Evolutionary conservation across 2,888 invertebrate species (phyloP).

Genomic region (Mylabris sibirica): DNA sequence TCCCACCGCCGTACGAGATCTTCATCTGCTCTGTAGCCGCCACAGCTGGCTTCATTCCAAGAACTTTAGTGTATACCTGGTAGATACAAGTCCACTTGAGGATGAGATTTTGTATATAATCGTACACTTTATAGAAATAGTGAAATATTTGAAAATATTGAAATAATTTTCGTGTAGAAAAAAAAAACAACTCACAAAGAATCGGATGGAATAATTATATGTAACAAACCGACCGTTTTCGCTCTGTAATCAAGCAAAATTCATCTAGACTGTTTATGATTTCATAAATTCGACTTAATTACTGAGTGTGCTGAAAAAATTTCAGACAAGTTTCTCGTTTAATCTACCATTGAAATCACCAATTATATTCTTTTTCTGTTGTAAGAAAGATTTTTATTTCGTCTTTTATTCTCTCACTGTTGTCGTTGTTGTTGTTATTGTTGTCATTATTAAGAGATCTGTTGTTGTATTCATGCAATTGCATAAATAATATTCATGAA

Average conservation of each 20-base stretch:
- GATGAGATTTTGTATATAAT: slow-evolving; percentile 18
- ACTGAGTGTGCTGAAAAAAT: slow-evolving; percentile 8
- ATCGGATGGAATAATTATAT: neutral
- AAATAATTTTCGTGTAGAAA: neutral
- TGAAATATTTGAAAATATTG: slow-evolving; percentile 20
- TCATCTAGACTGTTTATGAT: slow-evolving; percentile 28
- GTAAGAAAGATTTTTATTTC: neutral
- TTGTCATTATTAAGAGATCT: neutral
- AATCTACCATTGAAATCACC: slow-evolving; percentile 24
- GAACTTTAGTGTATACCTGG: slow-evolving; percentile 40
- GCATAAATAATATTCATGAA: slow-evolving; percentile 6
- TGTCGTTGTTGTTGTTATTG: neutral
- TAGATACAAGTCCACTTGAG: slow-evolving; percentile 26
- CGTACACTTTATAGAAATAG: neutral
- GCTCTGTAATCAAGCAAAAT: slow-evolving; percentile 4
- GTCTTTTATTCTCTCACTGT: neutral
- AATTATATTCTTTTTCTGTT: neutral
- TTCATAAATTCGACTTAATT: slow-evolving; percentile 32
- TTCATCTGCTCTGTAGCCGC: slow-evolving; percentile 46
- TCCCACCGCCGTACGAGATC: slow-evolving; percentile 54
- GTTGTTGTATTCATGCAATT: neutral
- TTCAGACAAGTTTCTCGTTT: slow-evolving; percentile 24
- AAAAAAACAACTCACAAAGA: slow-evolving; percentile 1
- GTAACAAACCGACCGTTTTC: neutral
- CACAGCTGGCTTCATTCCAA: slow-evolving; percentile 50